Evolutionary conservation across 2,888 invertebrate genomes (phyloP).

Genomic region (Zaprionus obscuricornis): DNA sequence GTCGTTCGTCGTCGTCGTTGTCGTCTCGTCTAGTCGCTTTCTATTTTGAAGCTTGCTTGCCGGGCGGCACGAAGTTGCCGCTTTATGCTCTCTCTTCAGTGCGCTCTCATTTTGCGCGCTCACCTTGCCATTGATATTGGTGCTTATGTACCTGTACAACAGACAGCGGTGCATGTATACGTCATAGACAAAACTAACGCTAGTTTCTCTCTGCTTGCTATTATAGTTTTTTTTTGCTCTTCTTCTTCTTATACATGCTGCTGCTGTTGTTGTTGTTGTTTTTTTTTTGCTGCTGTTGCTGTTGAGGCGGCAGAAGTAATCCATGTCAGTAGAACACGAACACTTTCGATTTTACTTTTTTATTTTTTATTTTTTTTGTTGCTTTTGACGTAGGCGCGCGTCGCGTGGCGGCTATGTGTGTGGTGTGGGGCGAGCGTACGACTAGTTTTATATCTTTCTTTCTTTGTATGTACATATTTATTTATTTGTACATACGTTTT

Average conservation of each 20-base stretch:
- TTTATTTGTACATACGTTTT: constrained; percentile 27
- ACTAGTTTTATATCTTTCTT: constrained; percentile 14
- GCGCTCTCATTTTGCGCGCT: constrained; percentile 34
- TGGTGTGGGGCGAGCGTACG: too few relatives aligned
- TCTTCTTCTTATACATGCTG: too few relatives aligned
- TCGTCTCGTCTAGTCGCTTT: constrained; percentile 54
- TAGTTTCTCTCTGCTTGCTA: constrained; percentile 63
- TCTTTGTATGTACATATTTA: constrained; percentile 9
- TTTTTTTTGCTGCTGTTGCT: constrained; percentile 16
- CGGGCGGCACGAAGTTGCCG: constrained; percentile 25
- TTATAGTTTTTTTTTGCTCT: constrained; percentile 20
- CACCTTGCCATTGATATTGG: constrained; percentile 24
- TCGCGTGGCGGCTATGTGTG: constrained; percentile 56
- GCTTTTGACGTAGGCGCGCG: constrained; percentile 50
- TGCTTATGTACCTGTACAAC: constrained; percentile 20
- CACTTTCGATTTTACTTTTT: constrained; percentile 78
- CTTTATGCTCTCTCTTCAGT: constrained; percentile 6
- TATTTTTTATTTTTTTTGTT: constrained; percentile 25
- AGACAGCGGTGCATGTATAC: constrained; percentile 22
- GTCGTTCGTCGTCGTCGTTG: constrained; percentile 29
- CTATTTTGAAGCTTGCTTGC: constrained; percentile 53
- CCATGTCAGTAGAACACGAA: constrained; percentile 82
- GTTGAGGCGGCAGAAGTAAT: constrained; percentile 68
- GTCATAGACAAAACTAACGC: constrained; percentile 70
- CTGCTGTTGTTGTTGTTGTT: constrained; percentile 22